Evolutionary conservation across 1,140 invertebrate genomes (phyloP).

Genomic region (Sycophila sp.): DNA sequence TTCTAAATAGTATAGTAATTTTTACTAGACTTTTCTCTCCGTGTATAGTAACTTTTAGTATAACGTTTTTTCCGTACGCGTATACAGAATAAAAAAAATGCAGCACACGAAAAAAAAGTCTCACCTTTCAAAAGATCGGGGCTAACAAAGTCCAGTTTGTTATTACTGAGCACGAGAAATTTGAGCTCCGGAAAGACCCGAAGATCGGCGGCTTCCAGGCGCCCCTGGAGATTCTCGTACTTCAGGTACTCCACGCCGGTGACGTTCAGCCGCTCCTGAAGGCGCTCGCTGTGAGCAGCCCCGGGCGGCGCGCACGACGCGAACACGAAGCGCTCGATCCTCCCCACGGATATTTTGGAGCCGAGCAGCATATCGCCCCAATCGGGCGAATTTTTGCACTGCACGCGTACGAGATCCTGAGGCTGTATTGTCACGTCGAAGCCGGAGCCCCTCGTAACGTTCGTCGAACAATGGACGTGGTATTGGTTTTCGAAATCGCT

Average conservation of each 20-base stretch:
- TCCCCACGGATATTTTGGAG: not conserved
- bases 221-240: not conserved
- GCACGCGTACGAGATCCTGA: not conserved
- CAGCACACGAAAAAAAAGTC: not conserved
- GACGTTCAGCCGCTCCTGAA: not conserved
- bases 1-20: no score
- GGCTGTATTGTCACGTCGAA: not conserved
- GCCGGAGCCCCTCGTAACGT: not conserved
- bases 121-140: slow-evolving; percentile 20
- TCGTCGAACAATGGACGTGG: not conserved
- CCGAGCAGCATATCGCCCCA: not conserved
- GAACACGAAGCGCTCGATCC: not conserved
- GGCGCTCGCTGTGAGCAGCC: not conserved
- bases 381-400: not conserved
- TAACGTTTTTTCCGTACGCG: no score
- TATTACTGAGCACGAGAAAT: slow-evolving; percentile 7
- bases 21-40: no score
- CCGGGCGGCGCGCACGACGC: not conserved
- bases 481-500: not conserved
- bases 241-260: not conserved
- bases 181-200: not conserved
- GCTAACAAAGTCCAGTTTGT: not conserved
- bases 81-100: no score
- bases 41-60: no score
- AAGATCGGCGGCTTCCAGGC: not conserved